Base-by-base conservation (phyloP, 2,113 vertebrate genomes). In the Eulacestoma nigropectus region DNA sequence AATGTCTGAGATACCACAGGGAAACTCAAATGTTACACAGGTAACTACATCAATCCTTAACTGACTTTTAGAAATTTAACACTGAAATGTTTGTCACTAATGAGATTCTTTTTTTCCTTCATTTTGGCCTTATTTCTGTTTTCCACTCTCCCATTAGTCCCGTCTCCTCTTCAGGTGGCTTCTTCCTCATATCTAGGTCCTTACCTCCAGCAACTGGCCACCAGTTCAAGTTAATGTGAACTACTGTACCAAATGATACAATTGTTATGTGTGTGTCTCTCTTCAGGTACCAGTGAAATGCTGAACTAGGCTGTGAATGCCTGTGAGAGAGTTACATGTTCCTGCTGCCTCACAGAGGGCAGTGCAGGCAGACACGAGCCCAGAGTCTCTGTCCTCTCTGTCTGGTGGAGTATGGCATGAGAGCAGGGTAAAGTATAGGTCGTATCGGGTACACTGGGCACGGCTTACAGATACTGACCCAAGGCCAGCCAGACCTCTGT, bases 211-310 rank as follows among this genome's bases (percentile, higher is more conserved):
- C 7, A 72, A 3, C 16, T 32, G 67, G 33, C 11, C 52, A 42
- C 16, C 37, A 60, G 32, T 12, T 56, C 30, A 68, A 76, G 47
- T 42, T 30, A 49, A 35, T 1, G 3, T 42, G 35, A 53, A 7
- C 20, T 68, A 30, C 68, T 41, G 26, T 25, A 39, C 27, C 53
- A 83, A 81, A 69, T 26, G 19, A 44, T 11, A 7, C 9, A 41
- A 10, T 6, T 2, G 0, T 9, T 23, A 6, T 1, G 1, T 25
- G 16, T 42, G 37, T 42, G 11, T 15, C 7, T 59, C 60, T 47
- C 25, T 75, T 39, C 18, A 47, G 73, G 26, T 59, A 55, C 21
- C 32, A 13, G 16, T 41, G n/a, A 55, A 60, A 63, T 17, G 30
- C 13, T 57, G 57, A 55, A 37, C 32, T 37, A 19, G 30, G 11